Percentiles rank a stretch among this genome's conserved stretches.
phyloP scores from a whole-genome alignment of 2,888 invertebrate genomes.

The Epistrophe eligans region DNA sequence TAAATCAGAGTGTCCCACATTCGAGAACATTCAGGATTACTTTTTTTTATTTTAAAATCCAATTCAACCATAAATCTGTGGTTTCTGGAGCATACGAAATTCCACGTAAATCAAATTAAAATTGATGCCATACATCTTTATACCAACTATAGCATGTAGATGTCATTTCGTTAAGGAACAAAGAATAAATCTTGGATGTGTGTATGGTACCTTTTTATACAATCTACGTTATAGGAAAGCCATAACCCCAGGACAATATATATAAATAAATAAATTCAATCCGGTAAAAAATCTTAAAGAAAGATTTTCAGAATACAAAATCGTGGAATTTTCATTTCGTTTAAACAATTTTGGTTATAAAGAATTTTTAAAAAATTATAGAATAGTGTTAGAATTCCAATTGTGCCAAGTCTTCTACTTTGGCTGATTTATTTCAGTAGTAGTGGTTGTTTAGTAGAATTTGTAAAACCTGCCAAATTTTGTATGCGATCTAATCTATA shows the following conservation, averaged over 20 bases:
- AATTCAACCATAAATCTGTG: conserved; percentile 46
- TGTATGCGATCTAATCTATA: too few species aligned
- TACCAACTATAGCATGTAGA: not conserved
- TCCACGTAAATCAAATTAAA: conserved; percentile 56
- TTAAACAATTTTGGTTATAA: too few species aligned
- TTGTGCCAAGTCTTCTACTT: too few species aligned
- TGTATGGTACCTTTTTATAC: not conserved
- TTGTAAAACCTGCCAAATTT: too few species aligned
- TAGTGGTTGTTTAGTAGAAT: too few species aligned
- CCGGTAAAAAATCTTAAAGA: too few species aligned
- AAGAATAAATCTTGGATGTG: not conserved
- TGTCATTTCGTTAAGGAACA: not conserved
- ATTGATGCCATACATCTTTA: conserved; percentile 46
- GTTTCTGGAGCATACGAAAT: conserved; percentile 13
- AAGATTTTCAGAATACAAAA: too few species aligned
- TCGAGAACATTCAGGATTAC: not conserved
- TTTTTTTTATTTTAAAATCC: conserved; percentile 14
- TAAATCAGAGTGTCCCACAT: conserved; percentile 50
- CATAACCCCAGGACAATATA: not conserved
- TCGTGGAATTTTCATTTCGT: too few species aligned
- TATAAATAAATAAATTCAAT: too few species aligned
- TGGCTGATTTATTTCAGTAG: too few species aligned
- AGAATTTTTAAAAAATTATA: too few species aligned
- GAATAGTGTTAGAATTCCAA: too few species aligned
- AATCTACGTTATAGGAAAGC: not conserved